Conservation (phyloP, 2,113 vertebrate genomes). For the Puntigrus tetrazona region DNA sequence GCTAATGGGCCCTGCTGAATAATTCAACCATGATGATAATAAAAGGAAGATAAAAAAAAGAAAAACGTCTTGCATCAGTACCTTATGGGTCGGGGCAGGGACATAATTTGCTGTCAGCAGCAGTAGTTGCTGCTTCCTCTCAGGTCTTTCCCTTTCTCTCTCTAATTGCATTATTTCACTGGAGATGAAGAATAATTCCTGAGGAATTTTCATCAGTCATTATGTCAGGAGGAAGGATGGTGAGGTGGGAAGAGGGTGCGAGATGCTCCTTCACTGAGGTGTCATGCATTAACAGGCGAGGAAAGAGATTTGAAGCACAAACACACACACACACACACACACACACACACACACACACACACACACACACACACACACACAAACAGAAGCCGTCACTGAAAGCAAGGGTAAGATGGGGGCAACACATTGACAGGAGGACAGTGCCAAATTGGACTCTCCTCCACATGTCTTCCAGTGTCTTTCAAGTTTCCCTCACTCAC, state of each 20-base stretch:
- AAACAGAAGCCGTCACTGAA: slow-evolving; percentile 49
- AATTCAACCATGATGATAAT: slow-evolving; percentile 83
- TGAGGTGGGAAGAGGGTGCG: slow-evolving; percentile 32
- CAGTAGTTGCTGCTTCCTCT: slow-evolving; percentile 53
- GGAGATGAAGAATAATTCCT: slow-evolving; percentile 74
- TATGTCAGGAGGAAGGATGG: slow-evolving; percentile 38
- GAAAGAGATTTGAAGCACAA: slow-evolving; percentile 55
- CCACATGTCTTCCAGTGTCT: slow-evolving; percentile 1
- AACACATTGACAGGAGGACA: slow-evolving; percentile 49
- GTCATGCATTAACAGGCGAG: slow-evolving; percentile 52
- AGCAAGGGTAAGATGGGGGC: slow-evolving; percentile 59
- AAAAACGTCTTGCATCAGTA: slow-evolving; percentile 74
- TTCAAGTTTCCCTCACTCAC: neutral
- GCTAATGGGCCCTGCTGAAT: slow-evolving; percentile 81
- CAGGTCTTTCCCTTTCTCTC: slow-evolving; percentile 53
- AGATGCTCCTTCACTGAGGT: slow-evolving; percentile 50
- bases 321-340: slow-evolving; percentile 26
- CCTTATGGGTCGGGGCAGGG: slow-evolving; percentile 70
- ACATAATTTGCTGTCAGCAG: slow-evolving; percentile 78
- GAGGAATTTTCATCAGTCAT: slow-evolving; percentile 67
- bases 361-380: slow-evolving; percentile 30
- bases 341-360: slow-evolving; percentile 6
- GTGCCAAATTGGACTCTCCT: slow-evolving; percentile 50
- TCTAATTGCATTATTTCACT: slow-evolving; percentile 56
- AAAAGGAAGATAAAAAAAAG: slow-evolving; percentile 59